Conservation (phyloP, 1,140 invertebrate species). For the Drosophila fuyamai region DNA sequence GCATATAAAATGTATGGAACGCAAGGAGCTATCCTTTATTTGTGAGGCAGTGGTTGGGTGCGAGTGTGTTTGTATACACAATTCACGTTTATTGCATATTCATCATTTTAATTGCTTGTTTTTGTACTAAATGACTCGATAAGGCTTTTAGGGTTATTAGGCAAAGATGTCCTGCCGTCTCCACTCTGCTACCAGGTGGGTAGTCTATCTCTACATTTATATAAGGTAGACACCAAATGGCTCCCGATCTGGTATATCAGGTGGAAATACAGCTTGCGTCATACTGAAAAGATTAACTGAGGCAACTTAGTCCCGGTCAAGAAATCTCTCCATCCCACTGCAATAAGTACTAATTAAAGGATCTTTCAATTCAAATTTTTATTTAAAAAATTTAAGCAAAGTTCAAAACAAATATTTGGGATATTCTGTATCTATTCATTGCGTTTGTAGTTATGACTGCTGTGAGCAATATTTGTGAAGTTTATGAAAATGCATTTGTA, state of each 20-base stretch:
- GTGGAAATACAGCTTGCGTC: neutral
- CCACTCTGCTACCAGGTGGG: slow-evolving; percentile 7
- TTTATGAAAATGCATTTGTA: too few species aligned
- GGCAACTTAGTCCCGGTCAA: too few species aligned
- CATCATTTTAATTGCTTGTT: slow-evolving; percentile 84
- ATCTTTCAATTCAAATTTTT: too few species aligned
- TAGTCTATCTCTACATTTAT: neutral
- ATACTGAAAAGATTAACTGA: too few species aligned
- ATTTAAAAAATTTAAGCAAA: too few species aligned
- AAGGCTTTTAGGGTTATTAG: slow-evolving; percentile 81
- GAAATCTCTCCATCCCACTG: too few species aligned
- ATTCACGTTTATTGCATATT: slow-evolving; percentile 82
- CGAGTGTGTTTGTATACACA: slow-evolving; percentile 39
- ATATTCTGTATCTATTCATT: too few species aligned
- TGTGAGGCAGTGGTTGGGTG: slow-evolving; percentile 4
- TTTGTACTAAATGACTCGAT: slow-evolving; percentile 79
- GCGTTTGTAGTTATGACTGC: too few species aligned
- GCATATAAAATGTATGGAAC: slow-evolving; percentile 74
- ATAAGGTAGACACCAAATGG: too few species aligned
- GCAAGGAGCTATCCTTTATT: slow-evolving; percentile 52
- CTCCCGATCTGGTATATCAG: neutral
- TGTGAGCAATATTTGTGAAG: too few species aligned
- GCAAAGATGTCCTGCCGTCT: slow-evolving; percentile 24
- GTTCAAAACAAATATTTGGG: too few species aligned
- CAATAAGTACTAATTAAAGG: too few species aligned